Percentiles rank a stretch among this genome's conserved stretches.
Evolutionary conservation across 2,113 vertebrate species (phyloP).

Genomic region (Columba janthina): DNA sequence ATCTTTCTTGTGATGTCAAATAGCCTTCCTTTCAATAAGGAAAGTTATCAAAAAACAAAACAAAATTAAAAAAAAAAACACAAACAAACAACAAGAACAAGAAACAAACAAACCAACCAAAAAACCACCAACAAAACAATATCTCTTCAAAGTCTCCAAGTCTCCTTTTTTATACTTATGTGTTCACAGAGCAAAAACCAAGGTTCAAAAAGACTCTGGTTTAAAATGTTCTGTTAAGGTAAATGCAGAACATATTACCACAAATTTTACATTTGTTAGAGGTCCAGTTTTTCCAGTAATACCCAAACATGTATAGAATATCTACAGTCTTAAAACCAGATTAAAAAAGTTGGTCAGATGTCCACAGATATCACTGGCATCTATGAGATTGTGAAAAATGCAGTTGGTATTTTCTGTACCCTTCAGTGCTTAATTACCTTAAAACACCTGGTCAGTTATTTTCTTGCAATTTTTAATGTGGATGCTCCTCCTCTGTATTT

Average conservation of each 20-base stretch:
- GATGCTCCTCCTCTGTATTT: neutral
- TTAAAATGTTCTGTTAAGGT: neutral
- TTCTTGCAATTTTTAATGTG: neutral
- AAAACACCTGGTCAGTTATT: neutral
- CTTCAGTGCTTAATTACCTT: neutral
- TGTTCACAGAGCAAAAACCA: neutral
- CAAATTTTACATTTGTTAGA: neutral
- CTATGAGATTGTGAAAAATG: neutral
- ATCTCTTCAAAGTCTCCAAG: neutral
- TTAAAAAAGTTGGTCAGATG: neutral
- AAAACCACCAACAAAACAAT: neutral
- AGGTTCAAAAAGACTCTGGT: neutral
- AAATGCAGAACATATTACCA: neutral
- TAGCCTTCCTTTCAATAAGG: neutral
- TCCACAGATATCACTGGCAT: neutral
- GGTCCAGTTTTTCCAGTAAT: neutral
- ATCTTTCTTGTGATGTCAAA: neutral
- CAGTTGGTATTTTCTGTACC: fast-evolving
- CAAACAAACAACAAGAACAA: no score
- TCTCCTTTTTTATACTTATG: neutral
- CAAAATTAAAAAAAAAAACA: neutral
- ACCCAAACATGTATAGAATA: neutral
- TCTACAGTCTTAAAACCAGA: neutral
- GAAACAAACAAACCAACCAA: no score
- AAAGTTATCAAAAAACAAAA: neutral